Evolutionary conservation across 2,888 invertebrate genomes (phyloP).

Genomic region (Polydesmus complanatus): DNA sequence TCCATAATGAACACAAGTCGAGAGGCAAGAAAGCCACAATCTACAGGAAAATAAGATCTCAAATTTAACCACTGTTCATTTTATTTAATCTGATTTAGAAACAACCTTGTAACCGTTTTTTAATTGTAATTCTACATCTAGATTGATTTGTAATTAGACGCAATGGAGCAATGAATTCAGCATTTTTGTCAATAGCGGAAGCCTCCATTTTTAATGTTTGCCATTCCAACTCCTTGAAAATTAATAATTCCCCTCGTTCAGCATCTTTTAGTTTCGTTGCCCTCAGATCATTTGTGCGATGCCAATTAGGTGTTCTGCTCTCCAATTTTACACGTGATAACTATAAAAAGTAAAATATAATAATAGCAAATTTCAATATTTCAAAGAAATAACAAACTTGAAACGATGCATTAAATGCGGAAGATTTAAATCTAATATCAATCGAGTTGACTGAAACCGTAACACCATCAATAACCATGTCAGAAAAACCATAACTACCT

Average conservation of each 20-base stretch:
- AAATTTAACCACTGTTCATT: neutral
- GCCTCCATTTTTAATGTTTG: constrained; percentile 93
- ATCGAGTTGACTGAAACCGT: constrained; percentile 90
- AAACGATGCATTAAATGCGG: constrained; percentile 87
- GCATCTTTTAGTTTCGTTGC: constrained; percentile 83
- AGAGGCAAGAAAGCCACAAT: constrained; percentile 85
- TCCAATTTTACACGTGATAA: constrained; percentile 84
- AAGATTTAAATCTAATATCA: constrained; percentile 81
- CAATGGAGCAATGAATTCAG: constrained; percentile 55
- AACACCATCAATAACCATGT: constrained; percentile 94
- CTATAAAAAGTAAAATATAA: no score
- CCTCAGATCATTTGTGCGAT: constrained; percentile 60
- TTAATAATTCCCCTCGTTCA: constrained; percentile 71
- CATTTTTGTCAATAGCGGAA: constrained; percentile 50
- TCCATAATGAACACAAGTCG: constrained; percentile 83
- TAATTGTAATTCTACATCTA: constrained; percentile 84
- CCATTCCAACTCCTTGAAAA: constrained; percentile 95
- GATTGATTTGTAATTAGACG: constrained; percentile 86
- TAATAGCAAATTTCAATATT: neutral
- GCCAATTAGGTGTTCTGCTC: constrained; percentile 85
- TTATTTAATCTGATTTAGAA: constrained; percentile 6
- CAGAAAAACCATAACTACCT: constrained; percentile 67
- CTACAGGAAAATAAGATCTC: constrained; percentile 37
- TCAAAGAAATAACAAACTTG: constrained; percentile 47
- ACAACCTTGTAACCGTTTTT: constrained; percentile 73